These are phyloP conservation scores for Micromesistius poutassou DNA, from an alignment of 2,797 vertebrate genomes.

Conservation along the genomic window DNA sequence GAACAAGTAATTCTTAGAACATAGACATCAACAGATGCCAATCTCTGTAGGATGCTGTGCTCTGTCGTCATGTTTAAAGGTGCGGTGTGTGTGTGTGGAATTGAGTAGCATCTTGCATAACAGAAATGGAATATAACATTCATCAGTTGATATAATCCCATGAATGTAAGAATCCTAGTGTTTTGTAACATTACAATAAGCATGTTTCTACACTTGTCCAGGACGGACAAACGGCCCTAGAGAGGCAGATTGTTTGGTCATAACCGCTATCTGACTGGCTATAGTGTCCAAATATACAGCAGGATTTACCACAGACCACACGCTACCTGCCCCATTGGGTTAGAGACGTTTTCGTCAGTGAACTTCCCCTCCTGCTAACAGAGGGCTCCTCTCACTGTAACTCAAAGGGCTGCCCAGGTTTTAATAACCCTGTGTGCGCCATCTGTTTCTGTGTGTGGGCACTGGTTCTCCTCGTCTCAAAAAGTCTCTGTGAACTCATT, in stretches of 20 bases:
- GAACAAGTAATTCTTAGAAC: neutral
- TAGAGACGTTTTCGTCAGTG: slow-evolving; percentile 25
- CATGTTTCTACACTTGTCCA: too few species aligned
- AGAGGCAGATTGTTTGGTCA: too few species aligned
- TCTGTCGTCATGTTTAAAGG: slow-evolving; percentile 14
- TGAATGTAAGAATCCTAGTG: too few species aligned
- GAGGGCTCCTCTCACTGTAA: slow-evolving; percentile 5
- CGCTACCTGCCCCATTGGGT: slow-evolving; percentile 27
- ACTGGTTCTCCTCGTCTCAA: neutral
- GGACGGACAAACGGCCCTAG: too few species aligned
- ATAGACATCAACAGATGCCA: neutral
- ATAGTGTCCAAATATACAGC: too few species aligned
- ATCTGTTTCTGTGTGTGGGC: slow-evolving; percentile 4
- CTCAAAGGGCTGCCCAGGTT: slow-evolving; percentile 15
- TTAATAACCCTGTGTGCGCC: slow-evolving; percentile 29
- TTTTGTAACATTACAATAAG: too few species aligned
- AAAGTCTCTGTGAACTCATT: neutral
- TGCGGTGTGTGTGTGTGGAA: too few species aligned
- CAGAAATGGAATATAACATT: too few species aligned
- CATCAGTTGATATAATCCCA: too few species aligned
- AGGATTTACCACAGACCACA: too few species aligned
- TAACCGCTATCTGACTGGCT: too few species aligned
- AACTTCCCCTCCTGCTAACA: slow-evolving; percentile 25
- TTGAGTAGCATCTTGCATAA: too few species aligned
- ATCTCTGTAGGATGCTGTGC: neutral